These are phyloP conservation scores for Kradibia gibbosae DNA, from an alignment of 1,140 invertebrate genomes.

Conservation along the genomic window DNA sequence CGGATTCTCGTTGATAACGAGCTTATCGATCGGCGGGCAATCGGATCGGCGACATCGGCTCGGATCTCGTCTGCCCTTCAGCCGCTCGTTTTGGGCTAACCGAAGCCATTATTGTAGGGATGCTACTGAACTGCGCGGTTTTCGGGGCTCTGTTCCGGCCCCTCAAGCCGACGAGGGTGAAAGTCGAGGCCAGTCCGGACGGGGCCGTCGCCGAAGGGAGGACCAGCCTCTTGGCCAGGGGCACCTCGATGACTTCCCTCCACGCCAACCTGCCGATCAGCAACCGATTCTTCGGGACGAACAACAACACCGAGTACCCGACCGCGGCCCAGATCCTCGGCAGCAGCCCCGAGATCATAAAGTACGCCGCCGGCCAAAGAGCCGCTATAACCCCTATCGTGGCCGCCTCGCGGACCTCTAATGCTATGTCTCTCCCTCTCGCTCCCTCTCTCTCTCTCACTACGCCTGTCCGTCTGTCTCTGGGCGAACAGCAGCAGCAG, in stretches of 20 bases:
- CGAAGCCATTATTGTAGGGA: constrained; percentile 68
- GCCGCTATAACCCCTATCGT: no score
- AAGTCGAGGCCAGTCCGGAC: constrained; percentile 73
- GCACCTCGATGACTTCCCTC: constrained; percentile 63
- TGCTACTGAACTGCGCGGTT: constrained; percentile 83
- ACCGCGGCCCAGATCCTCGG: constrained; percentile 81
- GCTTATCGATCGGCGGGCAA: neutral
- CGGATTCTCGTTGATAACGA: neutral
- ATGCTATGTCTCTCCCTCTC: neutral
- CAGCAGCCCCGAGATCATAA: constrained; percentile 73
- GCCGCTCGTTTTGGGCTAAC: no score
- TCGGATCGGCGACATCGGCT: no score
- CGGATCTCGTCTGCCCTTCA: no score
- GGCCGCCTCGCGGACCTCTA: neutral
- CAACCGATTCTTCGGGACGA: constrained; percentile 74
- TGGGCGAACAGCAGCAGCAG: constrained; percentile 51
- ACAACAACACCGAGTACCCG: constrained; percentile 83
- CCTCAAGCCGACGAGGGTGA: constrained; percentile 78
- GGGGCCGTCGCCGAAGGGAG: constrained; percentile 59
- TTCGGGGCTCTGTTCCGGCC: constrained; percentile 88
- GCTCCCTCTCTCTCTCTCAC: neutral
- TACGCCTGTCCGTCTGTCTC: neutral
- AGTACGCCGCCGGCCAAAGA: constrained; percentile 25
- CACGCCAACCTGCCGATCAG: constrained; percentile 59
- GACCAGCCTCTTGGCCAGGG: constrained; percentile 60